Percentiles rank a stretch among this genome's conserved stretches.
phyloP scores from a whole-genome alignment of 2,888 invertebrate genomes.

The Argyra leucocephala region DNA sequence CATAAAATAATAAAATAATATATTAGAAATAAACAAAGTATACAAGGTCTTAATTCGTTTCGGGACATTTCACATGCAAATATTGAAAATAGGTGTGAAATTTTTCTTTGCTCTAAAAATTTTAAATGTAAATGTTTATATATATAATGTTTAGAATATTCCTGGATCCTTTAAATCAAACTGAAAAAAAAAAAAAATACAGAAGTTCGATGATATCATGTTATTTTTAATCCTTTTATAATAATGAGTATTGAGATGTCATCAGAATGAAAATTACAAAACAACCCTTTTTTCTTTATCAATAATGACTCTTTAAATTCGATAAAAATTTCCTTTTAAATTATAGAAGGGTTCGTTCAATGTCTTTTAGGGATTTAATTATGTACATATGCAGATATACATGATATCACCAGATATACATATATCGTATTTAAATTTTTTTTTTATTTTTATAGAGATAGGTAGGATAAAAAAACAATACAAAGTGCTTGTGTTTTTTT shows the following conservation, averaged over 20 bases:
- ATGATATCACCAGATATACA: neutral
- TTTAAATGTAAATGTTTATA: neutral
- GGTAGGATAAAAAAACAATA: neutral
- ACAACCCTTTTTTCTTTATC: conserved; percentile 13
- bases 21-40: too few relatives aligned
- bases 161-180: too few relatives aligned
- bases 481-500: neutral
- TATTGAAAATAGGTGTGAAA: conserved; percentile 19
- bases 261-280: conserved; percentile 14
- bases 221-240: conserved; percentile 17
- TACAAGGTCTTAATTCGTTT: conserved; percentile 14
- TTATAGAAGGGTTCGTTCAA: neutral
- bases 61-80: conserved; percentile 17
- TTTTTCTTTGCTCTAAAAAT: neutral
- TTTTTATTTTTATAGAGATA: too few relatives aligned
- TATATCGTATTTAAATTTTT: neutral
- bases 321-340: neutral
- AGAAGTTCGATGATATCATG: too few relatives aligned
- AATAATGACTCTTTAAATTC: neutral
- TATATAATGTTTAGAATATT: too few relatives aligned
- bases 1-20: neutral
- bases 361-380: neutral
- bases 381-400: neutral
- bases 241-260: conserved; percentile 18
- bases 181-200: neutral